Base-by-base conservation (phyloP, 2,888 invertebrate genomes). In the Tiphia femorata region DNA sequence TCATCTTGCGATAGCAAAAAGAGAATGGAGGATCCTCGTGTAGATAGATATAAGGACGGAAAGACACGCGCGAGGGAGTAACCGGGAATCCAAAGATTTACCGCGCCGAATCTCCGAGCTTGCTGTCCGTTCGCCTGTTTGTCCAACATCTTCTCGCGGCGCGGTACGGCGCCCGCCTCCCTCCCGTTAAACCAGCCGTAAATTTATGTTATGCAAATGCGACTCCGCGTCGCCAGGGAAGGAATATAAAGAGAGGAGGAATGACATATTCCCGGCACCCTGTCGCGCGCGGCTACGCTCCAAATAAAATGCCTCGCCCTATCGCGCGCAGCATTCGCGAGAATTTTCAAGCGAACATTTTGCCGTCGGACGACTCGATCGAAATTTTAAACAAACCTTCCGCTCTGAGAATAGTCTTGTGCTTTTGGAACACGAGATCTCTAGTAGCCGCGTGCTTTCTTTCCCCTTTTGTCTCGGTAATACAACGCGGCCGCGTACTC, bases 201-300 rank as follows among this genome's bases (percentile, higher is more conserved):
- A 70, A 59, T 65, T 67, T 70, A 66, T 58, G 67, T 66, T 60
- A 70, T 66, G 70, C 70, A 70, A 68, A 70, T 70, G 55, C 59
- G 52, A 55, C 54, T 49, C 49, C 6, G 10, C 49, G n/a, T 47
- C 23, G 29, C 49, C 12, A 25, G 20, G n/a, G 17, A 41, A 52
- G 47, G 40, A 50, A 52, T 33, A n/a, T n/a, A 33, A 1, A 7
- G 17, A 42, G 37, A 30, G n/a, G 16, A 20, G 42, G 51, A 58
- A 67, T 64, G 53, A 64, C 57, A 64, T 64, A 58, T 42, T 17
- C 23, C 12, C 30, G 21, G 3, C 19, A 10, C 33, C 21, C 12
- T 43, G 16, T 7, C 19, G 20, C 16, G 52, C 10, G 8, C 0
- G 0, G 5, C 25, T 25, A 25, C 25, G 25, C 8, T 25, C 4